Evolutionary conservation across 2,888 invertebrate genomes (phyloP), one percentile per base, ranked within the genome.

Genomic region (Oasisia sp.): DNA sequence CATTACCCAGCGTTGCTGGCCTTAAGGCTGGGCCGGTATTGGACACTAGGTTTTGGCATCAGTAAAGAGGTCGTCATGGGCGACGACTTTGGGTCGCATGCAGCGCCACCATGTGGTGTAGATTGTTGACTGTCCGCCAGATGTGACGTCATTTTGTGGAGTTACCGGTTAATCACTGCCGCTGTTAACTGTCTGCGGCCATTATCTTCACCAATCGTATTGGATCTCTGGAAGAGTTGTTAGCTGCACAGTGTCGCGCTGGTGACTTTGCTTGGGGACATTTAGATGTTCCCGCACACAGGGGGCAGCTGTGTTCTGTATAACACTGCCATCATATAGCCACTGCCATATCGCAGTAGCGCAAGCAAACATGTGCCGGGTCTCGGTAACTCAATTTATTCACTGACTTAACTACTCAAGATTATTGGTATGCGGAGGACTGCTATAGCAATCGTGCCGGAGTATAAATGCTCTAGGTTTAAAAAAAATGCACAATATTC

Each of bases 21-120:
- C n/a, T 74, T 27, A 19, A 3, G 14, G n/a, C 74, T 74, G 74
- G n/a, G 74, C 74, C 74, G 7, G 74, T 74, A 27, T 50, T 74
- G 74, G 74, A 74, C 74, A 74, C 74, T 74, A 74, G 74, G 74
- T 74, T 74, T 74, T 74, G 74, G 74, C 74, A 74, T 74, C 27
- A 19, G n/a, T 74, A 74, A 74, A 74, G 74, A 74, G 27, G 74
- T 27, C 74, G 27, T 74, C n/a, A 74, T 7, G 74, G 14, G 74
- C 27, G 19, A 7, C 27, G 74, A 27, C 74, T 74, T 74, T 27
- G 27, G 14, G n/a, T 74, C 27, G n/a, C 74, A 27, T 5, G 27
- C 56, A 74, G 27, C 74, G 27, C 74, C 74, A 74, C 74, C 74
- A 19, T 74, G 74, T 74, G 74, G 74, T 19, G 74, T 19, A 74